Conservation (phyloP, 2,888 invertebrate species). For the Colletes collaris region DNA sequence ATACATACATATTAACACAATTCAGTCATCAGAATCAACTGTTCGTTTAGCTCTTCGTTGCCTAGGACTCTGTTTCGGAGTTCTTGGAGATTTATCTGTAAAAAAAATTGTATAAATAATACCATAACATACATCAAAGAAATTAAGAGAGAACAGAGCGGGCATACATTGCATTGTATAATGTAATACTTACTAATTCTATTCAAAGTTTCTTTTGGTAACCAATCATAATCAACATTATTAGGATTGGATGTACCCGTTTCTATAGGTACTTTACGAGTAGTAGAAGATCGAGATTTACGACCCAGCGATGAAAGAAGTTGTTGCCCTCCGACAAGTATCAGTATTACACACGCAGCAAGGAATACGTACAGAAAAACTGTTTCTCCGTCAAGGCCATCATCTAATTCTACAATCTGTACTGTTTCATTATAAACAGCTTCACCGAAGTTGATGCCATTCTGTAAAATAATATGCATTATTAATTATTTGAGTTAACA, state of each 20-base stretch:
- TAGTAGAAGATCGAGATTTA: conserved; percentile 86
- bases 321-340: conserved; percentile 95
- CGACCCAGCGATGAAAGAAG: conserved; percentile 93
- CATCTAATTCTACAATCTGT: conserved; percentile 97
- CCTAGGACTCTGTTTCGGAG: conserved; percentile 89
- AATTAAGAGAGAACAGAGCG: no score
- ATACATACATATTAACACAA: conserved; percentile 45
- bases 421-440: conserved; percentile 99
- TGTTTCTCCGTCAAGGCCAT: conserved; percentile 98
- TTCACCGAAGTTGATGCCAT: conserved; percentile 89
- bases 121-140: background rate
- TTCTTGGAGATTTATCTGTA: conserved; percentile 89
- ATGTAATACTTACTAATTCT: conserved; percentile 89
- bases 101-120: conserved; percentile 64
- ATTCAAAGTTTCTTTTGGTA: conserved; percentile 95
- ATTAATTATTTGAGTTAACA: conserved; percentile 25
- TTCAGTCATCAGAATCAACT: conserved; percentile 88
- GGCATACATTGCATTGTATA: background rate
- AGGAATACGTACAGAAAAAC: conserved; percentile 99
- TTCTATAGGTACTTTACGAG: conserved; percentile 89
- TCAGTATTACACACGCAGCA: conserved; percentile 93
- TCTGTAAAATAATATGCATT: conserved; percentile 80
- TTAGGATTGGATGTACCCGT: conserved; percentile 94
- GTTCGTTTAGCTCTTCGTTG: conserved; percentile 91
- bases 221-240: conserved; percentile 99